Percentiles rank a stretch among this genome's conserved stretches.
Evolutionary conservation across 2,888 invertebrate genomes (phyloP).

Genomic region (Phalangium opilio): DNA sequence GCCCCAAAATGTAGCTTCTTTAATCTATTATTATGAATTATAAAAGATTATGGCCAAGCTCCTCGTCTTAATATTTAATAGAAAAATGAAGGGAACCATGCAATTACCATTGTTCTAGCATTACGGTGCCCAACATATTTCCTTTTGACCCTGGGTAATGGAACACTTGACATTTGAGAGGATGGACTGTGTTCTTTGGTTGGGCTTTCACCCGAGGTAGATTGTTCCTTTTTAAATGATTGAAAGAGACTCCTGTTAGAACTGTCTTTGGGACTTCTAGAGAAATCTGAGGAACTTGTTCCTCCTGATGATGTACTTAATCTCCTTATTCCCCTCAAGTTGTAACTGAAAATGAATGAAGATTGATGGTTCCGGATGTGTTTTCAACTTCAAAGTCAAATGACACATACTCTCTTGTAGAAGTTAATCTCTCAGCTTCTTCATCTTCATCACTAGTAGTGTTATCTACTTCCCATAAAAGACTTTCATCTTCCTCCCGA

Average conservation of each 20-base stretch:
- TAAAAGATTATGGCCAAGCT: neutral
- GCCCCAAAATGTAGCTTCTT: slow-evolving; percentile 74
- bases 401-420: neutral
- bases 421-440: neutral
- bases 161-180: slow-evolving; percentile 13
- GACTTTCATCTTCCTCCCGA: slow-evolving; percentile 4
- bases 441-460: slow-evolving; percentile 9
- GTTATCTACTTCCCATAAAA: slow-evolving; percentile 14
- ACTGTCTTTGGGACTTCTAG: neutral
- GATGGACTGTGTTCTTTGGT: no score
- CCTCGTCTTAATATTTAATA: neutral
- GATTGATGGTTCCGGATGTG: no score
- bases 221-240: no score
- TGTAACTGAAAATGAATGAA: no score
- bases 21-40: slow-evolving; percentile 42
- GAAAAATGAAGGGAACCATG: neutral
- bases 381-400: neutral
- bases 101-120: slow-evolving; percentile 39
- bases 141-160: slow-evolving; percentile 39
- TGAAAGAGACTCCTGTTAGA: neutral
- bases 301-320: no score
- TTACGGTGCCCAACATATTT: slow-evolving; percentile 65
- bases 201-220: no score
- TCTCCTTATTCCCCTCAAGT: no score
- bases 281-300: no score